Conservation (phyloP, 2,113 vertebrate species). For the Hiodon tergisus region DNA sequence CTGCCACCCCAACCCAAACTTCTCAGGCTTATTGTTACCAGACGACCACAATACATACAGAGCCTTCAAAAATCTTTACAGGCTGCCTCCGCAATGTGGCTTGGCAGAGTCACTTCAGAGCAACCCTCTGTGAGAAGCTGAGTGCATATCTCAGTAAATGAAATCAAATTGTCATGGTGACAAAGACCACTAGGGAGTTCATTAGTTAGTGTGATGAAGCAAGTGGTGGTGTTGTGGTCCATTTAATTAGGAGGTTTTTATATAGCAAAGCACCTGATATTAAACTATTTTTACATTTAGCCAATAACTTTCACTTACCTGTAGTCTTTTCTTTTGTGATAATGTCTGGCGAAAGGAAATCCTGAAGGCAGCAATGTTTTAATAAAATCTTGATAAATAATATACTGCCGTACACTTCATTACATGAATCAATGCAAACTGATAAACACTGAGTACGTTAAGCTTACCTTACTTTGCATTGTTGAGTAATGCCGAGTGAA, state of each 20-base stretch:
- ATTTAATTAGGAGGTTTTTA: background rate
- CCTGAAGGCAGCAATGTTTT: no score
- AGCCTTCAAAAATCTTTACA: background rate
- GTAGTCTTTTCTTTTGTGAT: no score
- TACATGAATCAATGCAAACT: no score
- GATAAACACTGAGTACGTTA: no score
- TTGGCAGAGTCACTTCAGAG: background rate
- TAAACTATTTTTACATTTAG: no score
- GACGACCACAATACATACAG: background rate
- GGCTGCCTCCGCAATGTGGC: background rate
- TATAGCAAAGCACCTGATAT: background rate
- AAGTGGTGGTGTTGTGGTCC: background rate
- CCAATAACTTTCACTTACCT: no score
- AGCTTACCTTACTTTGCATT: no score
- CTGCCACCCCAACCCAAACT: background rate
- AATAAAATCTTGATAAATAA: no score
- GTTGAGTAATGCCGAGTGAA: no score
- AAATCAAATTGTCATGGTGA: conserved; percentile 18
- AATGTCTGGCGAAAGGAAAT: no score
- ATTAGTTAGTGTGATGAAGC: background rate
- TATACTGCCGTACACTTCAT: no score
- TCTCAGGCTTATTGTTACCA: background rate
- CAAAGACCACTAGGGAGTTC: background rate
- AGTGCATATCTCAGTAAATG: conserved; percentile 1
- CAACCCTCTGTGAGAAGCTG: background rate